phyloP scores from a whole-genome alignment of 2,888 invertebrate genomes.

The Plagiodera versicolora region DNA sequence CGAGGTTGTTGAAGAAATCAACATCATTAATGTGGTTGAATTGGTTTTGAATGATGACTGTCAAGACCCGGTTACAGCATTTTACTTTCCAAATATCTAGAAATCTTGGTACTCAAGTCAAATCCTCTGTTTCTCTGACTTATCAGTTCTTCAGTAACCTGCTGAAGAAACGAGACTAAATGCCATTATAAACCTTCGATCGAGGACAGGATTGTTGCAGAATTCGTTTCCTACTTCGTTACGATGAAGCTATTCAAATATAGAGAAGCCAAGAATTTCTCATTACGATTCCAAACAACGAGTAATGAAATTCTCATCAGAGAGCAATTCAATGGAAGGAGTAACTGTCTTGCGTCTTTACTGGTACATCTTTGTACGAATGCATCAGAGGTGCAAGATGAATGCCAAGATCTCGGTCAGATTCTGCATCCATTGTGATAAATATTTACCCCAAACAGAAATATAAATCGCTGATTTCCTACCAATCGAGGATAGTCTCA shows the following conservation, averaged over 20 bases:
- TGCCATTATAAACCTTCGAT: no score
- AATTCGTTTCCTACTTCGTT: no score
- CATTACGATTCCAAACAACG: not conserved
- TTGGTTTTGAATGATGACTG: not conserved
- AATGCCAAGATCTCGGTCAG: not conserved
- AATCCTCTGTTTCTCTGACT: no score
- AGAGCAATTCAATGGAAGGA: not conserved
- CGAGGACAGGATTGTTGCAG: no score
- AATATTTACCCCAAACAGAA: not conserved
- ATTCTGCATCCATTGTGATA: not conserved
- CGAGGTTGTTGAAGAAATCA: not conserved
- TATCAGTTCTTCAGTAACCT: no score
- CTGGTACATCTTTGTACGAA: not conserved
- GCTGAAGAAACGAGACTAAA: no score
- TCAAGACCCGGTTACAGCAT: not conserved
- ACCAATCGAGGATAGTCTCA: not conserved
- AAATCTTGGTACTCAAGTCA: not conserved
- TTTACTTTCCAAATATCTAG: not conserved
- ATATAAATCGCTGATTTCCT: not conserved
- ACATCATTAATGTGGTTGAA: not conserved
- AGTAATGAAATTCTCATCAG: not conserved
- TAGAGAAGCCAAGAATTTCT: not conserved
- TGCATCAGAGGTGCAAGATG: not conserved
- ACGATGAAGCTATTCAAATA: no score
- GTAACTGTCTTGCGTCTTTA: not conserved